These are phyloP conservation scores for Catalaphyllia jardinei DNA, from an alignment of 64 coral and sea anemone species.

Conservation along the genomic window DNA sequence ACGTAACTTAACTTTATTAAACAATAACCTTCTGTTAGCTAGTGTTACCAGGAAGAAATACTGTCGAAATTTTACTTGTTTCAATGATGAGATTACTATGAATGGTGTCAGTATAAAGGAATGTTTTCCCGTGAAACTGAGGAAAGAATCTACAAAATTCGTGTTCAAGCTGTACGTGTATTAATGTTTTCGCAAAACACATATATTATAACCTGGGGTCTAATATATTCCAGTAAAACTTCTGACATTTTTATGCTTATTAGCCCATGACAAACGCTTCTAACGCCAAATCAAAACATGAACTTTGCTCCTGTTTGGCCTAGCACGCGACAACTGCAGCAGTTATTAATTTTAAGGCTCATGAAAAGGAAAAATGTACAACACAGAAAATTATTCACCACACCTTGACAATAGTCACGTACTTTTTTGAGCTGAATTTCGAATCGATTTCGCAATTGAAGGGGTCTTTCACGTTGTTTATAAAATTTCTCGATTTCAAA, in stretches of 20 bases:
- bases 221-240: neutral
- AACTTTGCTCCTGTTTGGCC: neutral
- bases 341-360: neutral
- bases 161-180: neutral
- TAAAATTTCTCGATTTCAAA: neutral
- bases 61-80: no score
- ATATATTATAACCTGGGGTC: neutral
- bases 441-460: neutral
- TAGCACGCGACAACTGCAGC: neutral
- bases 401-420: conserved; percentile 26
- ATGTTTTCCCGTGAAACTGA: no score
- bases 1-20: no score
- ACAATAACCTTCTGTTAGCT: no score
- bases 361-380: neutral
- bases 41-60: no score
- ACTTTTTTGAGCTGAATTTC: neutral
- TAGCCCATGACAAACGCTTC: neutral
- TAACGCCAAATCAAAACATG: neutral
- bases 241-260: neutral
- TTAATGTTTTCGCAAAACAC: no score
- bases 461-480: neutral
- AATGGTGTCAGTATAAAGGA: no score
- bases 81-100: no score
- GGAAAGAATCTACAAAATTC: no score
- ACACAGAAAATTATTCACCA: neutral